Conservation (phyloP, 2,888 invertebrate genomes). For the Exocentrus adspersus region DNA sequence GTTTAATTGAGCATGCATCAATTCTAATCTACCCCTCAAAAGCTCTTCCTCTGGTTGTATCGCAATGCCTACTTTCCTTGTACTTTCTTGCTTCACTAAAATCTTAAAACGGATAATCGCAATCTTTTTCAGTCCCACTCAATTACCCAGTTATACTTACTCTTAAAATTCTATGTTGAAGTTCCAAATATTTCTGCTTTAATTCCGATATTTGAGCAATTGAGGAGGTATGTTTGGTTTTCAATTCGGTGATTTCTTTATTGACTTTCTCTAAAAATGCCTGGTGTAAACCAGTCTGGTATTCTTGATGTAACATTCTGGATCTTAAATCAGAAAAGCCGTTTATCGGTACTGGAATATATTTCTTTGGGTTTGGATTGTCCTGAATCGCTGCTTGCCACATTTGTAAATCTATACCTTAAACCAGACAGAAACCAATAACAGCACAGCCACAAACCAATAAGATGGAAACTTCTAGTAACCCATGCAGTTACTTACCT, state of each 20-base stretch:
- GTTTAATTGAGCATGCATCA: slow-evolving; percentile 86
- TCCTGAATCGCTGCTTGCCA: slow-evolving; percentile 97
- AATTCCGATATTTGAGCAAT: slow-evolving; percentile 84
- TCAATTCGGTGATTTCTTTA: slow-evolving; percentile 79
- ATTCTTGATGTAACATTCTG: slow-evolving; percentile 85
- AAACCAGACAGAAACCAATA: no score
- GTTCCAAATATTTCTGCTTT: slow-evolving; percentile 80
- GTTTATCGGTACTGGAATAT: slow-evolving; percentile 93
- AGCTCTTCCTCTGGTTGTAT: slow-evolving; percentile 91
- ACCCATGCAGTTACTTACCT: slow-evolving; percentile 61
- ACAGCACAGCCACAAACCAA: no score
- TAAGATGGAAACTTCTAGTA: no score
- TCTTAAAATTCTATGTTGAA: slow-evolving; percentile 85
- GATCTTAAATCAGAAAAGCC: slow-evolving; percentile 87
- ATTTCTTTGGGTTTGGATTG: slow-evolving; percentile 90
- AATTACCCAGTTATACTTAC: slow-evolving; percentile 61
- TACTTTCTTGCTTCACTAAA: slow-evolving; percentile 86
- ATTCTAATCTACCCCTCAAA: slow-evolving; percentile 86
- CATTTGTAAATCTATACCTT: slow-evolving; percentile 89
- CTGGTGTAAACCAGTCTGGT: slow-evolving; percentile 84
- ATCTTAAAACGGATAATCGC: slow-evolving; percentile 68
- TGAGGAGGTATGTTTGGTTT: slow-evolving; percentile 83
- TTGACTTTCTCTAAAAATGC: slow-evolving; percentile 82
- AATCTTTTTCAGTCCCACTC: no score
- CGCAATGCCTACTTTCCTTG: slow-evolving; percentile 87